Evolutionary conservation across 2,888 invertebrate species (phyloP), one percentile per base, ranked within the genome.

Genomic region (Teleogryllus oceanicus): DNA sequence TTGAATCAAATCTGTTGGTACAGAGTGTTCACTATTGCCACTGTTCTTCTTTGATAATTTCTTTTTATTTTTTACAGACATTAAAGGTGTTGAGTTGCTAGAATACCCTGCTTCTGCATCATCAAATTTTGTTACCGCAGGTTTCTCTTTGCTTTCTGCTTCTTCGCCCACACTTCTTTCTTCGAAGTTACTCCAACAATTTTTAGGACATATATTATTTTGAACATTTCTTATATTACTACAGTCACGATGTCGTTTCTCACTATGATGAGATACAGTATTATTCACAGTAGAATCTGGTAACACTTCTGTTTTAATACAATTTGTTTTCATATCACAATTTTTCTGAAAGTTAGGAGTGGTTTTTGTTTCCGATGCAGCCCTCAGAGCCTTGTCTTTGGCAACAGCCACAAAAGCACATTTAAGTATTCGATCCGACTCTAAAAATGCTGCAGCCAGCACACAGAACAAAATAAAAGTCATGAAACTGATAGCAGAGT

Each of bases 381-480:
- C 50, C 50, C 49, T 77, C 2, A 49, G 24, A 20, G 80, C 88
- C 81, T 87, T 88, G 77, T 89, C 90, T 62, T 89, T 88, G 0
- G 90, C 88, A 83, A 90, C 88, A 50, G 87, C 87, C 3, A 86
- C 85, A 37, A 89, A 83, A 1, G 89, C 89, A 79, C 88, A 88
- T 62, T 89, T 89, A 81, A 93, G 87, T 78, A 94, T 91, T 77
- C 92, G 89, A 84, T 93, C 92, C 0, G 93, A 92, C 84, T 95
- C 95, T 75, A 94, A 88, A 83, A 92, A 90, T 0, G 93, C 92
- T 62, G 92, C 91, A 51, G 92, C 89, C 81, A 93, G 85, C 50
- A 93, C 90, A 84, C 92, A 89, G 83, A 93, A 85, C 83, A 94
- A 88, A 83, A 92, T 88, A 82, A 91, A 89, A 79, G 89, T 87